Evolutionary conservation across 2,797 vertebrate species (phyloP).

Genomic region (Esox masquinongy): DNA sequence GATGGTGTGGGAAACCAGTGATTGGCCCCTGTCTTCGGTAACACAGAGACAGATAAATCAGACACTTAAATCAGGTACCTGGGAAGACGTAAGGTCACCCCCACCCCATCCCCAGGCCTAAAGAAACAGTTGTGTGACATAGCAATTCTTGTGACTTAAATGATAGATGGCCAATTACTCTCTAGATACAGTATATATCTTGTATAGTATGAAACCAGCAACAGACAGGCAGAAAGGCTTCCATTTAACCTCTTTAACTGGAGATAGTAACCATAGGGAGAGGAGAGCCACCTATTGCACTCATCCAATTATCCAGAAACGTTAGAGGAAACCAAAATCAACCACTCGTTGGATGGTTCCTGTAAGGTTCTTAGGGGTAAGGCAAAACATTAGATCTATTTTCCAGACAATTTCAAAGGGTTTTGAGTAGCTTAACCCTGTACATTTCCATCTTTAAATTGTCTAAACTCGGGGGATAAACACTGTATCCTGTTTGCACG

Average conservation of each 20-base stretch:
- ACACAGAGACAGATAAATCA: neutral
- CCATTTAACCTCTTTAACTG: conserved; percentile 13
- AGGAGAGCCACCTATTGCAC: neutral
- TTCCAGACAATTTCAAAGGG: neutral
- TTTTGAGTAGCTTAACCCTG: neutral
- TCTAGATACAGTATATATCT: conserved; percentile 14
- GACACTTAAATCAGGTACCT: neutral
- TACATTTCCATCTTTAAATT: neutral
- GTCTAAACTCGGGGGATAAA: neutral
- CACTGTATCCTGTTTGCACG: neutral
- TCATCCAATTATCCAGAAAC: neutral
- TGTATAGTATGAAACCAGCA: conserved; percentile 14
- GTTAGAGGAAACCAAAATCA: neutral
- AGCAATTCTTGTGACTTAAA: neutral
- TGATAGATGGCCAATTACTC: conserved; percentile 29
- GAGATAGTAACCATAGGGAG: neutral
- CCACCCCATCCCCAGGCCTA: neutral
- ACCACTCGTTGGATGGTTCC: too few relatives aligned
- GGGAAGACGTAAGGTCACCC: neutral
- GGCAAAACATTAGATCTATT: neutral
- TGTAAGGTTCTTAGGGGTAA: neutral
- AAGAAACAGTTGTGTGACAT: conserved; percentile 5
- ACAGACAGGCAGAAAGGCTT: conserved; percentile 4
- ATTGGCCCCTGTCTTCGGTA: neutral
- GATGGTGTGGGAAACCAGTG: neutral